Conservation (phyloP, 2,113 vertebrate genomes). For the Taxidea taxus region DNA sequence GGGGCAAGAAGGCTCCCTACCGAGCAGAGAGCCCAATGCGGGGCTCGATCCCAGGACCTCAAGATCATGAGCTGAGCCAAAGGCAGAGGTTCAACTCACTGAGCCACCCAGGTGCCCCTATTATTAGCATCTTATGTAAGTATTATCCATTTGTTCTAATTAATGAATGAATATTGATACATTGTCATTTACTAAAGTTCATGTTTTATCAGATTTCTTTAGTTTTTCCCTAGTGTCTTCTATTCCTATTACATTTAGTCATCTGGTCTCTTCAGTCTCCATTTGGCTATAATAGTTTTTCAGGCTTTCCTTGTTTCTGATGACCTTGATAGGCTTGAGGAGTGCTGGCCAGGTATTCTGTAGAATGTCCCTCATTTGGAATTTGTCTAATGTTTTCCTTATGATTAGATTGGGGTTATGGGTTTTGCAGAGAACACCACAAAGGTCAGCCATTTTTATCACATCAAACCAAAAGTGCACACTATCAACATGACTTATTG, state of each 20-base stretch:
- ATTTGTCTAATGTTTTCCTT: background rate
- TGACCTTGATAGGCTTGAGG: background rate
- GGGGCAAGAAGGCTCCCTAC: too few species aligned
- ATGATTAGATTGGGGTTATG: background rate
- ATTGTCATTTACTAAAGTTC: background rate
- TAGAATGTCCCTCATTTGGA: background rate
- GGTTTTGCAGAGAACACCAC: background rate
- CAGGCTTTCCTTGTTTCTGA: background rate
- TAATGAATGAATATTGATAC: background rate
- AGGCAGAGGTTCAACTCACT: too few species aligned
- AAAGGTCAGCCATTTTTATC: background rate
- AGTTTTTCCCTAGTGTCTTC: background rate
- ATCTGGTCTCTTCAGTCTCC: background rate
- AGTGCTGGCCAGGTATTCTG: background rate
- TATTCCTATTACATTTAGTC: background rate
- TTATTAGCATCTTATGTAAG: background rate
- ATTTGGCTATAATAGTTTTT: background rate
- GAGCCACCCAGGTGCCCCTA: background rate
- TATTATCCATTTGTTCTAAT: background rate
- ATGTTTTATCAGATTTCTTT: background rate
- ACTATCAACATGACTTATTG: background rate
- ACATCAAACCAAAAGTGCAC: background rate
- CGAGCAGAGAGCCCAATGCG: too few species aligned
- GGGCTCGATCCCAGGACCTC: too few species aligned
- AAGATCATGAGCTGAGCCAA: too few species aligned